Evolutionary conservation across 1,140 invertebrate genomes (phyloP).

Genomic region (Dreissena polymorpha): DNA sequence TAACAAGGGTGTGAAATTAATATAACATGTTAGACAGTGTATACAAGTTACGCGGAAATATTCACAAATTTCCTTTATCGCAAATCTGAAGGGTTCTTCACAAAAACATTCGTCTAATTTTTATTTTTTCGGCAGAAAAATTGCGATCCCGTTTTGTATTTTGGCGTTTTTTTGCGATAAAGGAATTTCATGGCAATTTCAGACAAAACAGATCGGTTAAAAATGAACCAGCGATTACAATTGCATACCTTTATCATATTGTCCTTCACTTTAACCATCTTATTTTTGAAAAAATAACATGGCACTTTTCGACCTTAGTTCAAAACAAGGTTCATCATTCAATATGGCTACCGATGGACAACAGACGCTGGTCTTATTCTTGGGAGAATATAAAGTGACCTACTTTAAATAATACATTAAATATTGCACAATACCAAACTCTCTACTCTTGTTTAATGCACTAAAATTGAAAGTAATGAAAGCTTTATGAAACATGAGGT

Average conservation of each 20-base stretch:
- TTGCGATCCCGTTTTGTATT: not conserved
- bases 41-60: slow-evolving; percentile 20
- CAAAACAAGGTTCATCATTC: slow-evolving; percentile 54
- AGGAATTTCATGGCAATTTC: slow-evolving; percentile 30
- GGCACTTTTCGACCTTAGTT: slow-evolving; percentile 45
- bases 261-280: slow-evolving; percentile 50
- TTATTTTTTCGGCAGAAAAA: not conserved
- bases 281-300: slow-evolving; percentile 54
- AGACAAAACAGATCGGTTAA: slow-evolving; percentile 39
- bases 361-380: slow-evolving; percentile 66
- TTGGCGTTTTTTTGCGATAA: not conserved
- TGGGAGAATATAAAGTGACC: slow-evolving; percentile 66
- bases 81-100: not conserved
- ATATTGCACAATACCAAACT: not conserved
- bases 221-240: slow-evolving; percentile 23
- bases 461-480: not conserved
- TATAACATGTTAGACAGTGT: slow-evolving; percentile 32
- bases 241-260: slow-evolving; percentile 47
- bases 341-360: slow-evolving; percentile 73
- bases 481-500: no score
- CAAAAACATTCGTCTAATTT: no score
- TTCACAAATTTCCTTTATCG: slow-evolving; percentile 13
- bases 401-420: slow-evolving; percentile 1
- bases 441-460: slow-evolving; percentile 31
- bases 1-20: not conserved